Percentiles rank a stretch among this genome's conserved stretches.
phyloP scores from a whole-genome alignment of 2,888 invertebrate genomes.

The Xiphydria camelus region DNA sequence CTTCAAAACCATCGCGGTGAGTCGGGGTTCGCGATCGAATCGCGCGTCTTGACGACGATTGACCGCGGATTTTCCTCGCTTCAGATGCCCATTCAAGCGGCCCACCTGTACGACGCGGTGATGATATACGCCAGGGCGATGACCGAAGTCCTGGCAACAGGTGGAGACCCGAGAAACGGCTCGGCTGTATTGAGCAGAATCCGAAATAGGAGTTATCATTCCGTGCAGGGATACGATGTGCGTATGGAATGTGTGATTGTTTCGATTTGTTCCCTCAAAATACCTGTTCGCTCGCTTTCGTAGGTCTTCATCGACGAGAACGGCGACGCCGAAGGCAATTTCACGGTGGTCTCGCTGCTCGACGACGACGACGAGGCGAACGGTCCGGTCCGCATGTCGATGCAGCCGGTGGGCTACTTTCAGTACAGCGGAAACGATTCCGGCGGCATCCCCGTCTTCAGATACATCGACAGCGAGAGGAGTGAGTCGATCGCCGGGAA shows the following conservation, averaged over 20 bases:
- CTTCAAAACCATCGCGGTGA: constrained; percentile 72
- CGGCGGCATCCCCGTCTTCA: constrained; percentile 46
- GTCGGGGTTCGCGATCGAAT: too few species aligned
- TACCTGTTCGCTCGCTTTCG: constrained; percentile 10
- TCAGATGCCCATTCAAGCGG: constrained; percentile 80
- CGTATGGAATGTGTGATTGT: constrained; percentile 44
- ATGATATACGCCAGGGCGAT: constrained; percentile 83
- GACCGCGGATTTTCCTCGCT: constrained; percentile 7
- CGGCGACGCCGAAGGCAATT: constrained; percentile 92
- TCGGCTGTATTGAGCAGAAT: constrained; percentile 75
- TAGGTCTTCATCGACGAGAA: constrained; percentile 83
- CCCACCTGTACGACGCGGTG: constrained; percentile 86
- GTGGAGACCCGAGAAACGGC: constrained; percentile 75
- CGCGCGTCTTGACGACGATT: background rate
- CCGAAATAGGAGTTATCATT: constrained; percentile 75
- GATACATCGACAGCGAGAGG: constrained; percentile 20
- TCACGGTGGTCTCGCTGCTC: constrained; percentile 79
- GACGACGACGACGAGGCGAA: constrained; percentile 64
- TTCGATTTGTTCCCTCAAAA: too few species aligned
- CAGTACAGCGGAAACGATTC: constrained; percentile 63
- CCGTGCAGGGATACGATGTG: constrained; percentile 80
- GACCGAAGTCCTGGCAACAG: constrained; percentile 70
- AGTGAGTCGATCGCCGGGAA: too few species aligned
- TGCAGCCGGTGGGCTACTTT: constrained; percentile 79
- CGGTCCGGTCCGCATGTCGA: constrained; percentile 67